Evolutionary conservation across 2,797 vertebrate species (phyloP), one percentile per base, ranked within the genome.

Genomic region (Poeciliopsis turneri): DNA sequence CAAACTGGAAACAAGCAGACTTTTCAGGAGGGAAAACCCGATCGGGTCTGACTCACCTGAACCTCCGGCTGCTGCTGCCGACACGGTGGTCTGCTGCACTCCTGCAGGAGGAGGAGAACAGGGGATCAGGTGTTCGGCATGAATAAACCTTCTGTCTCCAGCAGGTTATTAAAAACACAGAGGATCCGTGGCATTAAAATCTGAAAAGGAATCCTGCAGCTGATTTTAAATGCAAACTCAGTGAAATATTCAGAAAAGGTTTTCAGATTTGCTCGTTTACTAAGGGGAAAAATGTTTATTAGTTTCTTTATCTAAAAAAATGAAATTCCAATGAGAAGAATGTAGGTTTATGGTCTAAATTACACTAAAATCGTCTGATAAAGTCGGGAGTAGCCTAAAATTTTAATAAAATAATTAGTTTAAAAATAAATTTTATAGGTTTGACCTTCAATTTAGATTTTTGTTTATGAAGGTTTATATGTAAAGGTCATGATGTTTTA

Each of bases 41-140:
- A 93, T 94, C 87, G 78, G 88, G 83, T 86, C 91, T 12, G 51
- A 84, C 93, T 95, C 94, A 96, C 96, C 95, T 88, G 91, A 92
- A 88, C 86, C 93, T 90, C 91, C 92, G 79, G 93, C 85, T 66
- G 79, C 87, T 16, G 36, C 76, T 4, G 28, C 78, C 0, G 49
- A 82, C 16, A 41, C 33, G 45, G 93, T 85, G 74, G 93, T 94
- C 91, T 77, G 92, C 28, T 88, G 88, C 53, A 36, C 15, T 18
- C 88, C 91, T 92, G 11, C 36, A 43, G 69, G 55, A 53, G 20
- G 64, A 66, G 69, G 51, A n/a, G 45, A 28, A 33, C 15, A 68
- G 64, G 64, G 81, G 84, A 79, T 91, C 84, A 89, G 82, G 81
- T 84, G 86, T 36, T 77, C 46, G 2, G 16, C 12, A 85, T 86